Evolutionary conservation across 2,113 vertebrate species (phyloP), one percentile per base, ranked within the genome.

Genomic region (Cyanistes caeruleus): DNA sequence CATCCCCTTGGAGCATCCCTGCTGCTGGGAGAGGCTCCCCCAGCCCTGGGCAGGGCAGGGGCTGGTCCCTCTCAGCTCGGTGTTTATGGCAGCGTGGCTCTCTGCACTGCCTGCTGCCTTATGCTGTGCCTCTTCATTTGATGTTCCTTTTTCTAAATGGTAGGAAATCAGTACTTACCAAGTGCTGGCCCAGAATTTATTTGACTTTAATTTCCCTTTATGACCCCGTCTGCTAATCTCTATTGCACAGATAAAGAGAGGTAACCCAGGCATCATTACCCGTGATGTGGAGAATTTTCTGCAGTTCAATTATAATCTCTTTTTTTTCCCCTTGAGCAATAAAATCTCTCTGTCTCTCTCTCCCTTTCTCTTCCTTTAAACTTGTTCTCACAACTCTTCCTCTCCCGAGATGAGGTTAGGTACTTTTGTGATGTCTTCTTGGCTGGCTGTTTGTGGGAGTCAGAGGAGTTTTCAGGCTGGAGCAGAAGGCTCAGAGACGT

Each of bases 161-260:
- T 53, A 86, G 64, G 76, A 90, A 93, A 93, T 86, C 92, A 68
- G 87, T 59, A 79, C 64, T 85, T 86, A 94, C 82, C 92, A 72
- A 94, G 92, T 84, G 73, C 79, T 93, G 60, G 88, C 75, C 76
- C 64, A 65, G 79, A 95, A 96, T 97, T 92, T 96, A 96, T 96
- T 96, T 93, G 93, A 90, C 92, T 96, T 96, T 97, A 96, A 96
- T 96, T 94, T 95, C 90, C 76, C 76, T 95, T 96, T 97, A 96
- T 96, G 92, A 95, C 93, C 90, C 92, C 9, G 37, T 89, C 93
- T 94, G 92, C 92, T 97, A 95, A 96, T 96, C 93, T 96, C 92
- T 96, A 86, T 84, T 93, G 92, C 95, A 81, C 88, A 96, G 93
- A 96, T 97, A 96, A 97, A 96, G 90, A 92, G 96, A 95, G 92